Base-by-base conservation (phyloP, 1,140 invertebrate species). In the Euwallacea similis region DNA sequence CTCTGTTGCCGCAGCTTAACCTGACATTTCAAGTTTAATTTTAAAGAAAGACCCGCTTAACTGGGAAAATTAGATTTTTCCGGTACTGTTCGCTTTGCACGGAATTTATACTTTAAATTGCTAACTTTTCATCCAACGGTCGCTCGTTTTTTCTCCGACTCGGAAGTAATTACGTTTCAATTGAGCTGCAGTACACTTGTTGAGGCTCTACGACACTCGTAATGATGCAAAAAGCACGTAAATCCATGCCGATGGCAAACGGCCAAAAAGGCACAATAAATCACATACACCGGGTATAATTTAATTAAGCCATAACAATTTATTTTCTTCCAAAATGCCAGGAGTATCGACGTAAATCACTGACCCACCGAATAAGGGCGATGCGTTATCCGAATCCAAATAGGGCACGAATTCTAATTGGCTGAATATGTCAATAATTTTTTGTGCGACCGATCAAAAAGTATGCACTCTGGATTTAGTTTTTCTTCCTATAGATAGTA, bases 381-480 rank as follows among this genome's bases (percentile, higher is more conserved):
- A 33, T 33, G 21, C 21, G 21, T 33, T 33, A 33, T 33, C 21
- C 21, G 21, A 33, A 33, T 33, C 21, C 21, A 33, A 33, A 33
- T 33, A 33, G 21, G 21, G 21, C 21, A 33, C 21, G 21, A 33
- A 33, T 33, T 33, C 21, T 33, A 33, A 33, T 33, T 33, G 21
- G 21, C 1, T 33, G 4, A 33, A 33, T 33, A 33, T 33, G 21
- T 90, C 89, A 7, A 33, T 33, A 33, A 33, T 33, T 90, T 95
- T 33, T 33, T 33, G 21, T 33, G 21, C 4, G 21, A 33, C 21
- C 4, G 21, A 4, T 33, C 21, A 33, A 4, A 33, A 33, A 33
- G 21, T 33, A 33, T 33, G 21, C 21, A 33, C 21, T 33, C 21
- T 4, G 1, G 21, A 4, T 33, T n/a, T 4, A 33, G 21, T 33